These are phyloP conservation scores for Nicator chloris DNA, from an alignment of 2,113 vertebrate genomes.

Conservation along the genomic window DNA sequence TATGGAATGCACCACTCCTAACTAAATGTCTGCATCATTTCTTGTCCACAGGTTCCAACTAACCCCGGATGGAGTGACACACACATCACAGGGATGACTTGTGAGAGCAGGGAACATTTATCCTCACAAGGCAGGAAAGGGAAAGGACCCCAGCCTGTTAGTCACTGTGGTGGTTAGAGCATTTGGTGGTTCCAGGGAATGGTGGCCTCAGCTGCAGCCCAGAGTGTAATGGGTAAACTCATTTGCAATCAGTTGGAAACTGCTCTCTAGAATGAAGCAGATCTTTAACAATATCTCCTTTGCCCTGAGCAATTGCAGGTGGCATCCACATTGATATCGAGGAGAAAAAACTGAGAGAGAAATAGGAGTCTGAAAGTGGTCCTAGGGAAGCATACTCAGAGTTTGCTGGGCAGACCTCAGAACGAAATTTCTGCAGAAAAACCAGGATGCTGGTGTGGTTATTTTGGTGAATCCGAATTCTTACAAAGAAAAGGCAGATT, in stretches of 20 bases:
- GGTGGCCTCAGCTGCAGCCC: not conserved
- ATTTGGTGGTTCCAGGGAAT: not conserved
- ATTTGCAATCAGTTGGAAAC: not conserved
- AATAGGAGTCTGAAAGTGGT: not conserved
- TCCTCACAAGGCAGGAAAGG: not conserved
- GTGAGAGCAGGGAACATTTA: not conserved
- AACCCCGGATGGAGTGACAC: not conserved
- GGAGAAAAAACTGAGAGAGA: not conserved
- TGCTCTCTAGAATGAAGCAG: not conserved
- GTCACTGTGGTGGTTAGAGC: not conserved
- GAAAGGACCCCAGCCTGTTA: not conserved
- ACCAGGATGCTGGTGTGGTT: not conserved
- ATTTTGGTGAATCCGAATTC: not conserved
- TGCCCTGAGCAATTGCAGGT: not conserved
- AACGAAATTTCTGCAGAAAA: not conserved
- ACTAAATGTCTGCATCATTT: not conserved
- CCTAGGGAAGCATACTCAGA: not conserved
- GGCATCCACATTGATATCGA: accelerated
- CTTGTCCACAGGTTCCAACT: not conserved
- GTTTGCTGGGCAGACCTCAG: not conserved
- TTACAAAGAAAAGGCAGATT: not conserved
- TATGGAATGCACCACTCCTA: not conserved
- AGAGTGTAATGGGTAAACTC: not conserved
- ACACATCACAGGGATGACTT: not conserved
- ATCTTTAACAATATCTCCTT: not conserved